These are phyloP conservation scores for Agapornis canus DNA, from an alignment of 2,797 vertebrate genomes.

Conservation along the genomic window DNA sequence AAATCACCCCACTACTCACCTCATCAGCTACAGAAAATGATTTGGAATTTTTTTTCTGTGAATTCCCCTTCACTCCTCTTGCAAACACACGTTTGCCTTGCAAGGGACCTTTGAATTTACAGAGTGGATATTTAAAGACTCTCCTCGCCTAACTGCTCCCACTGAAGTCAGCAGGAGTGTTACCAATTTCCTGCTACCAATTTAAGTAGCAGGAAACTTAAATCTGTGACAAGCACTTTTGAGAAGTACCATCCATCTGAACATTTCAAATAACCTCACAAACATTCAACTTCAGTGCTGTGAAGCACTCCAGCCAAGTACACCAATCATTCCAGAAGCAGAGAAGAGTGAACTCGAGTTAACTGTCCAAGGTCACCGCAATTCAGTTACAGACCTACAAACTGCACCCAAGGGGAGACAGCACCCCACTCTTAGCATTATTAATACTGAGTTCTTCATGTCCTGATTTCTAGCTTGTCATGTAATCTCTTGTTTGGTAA, in stretches of 20 bases:
- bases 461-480: not conserved
- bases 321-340: not conserved
- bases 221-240: not conserved
- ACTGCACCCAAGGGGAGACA: not conserved
- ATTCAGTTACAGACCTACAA: not conserved
- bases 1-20: not conserved
- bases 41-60: not conserved
- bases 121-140: not conserved
- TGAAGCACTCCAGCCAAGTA: not conserved
- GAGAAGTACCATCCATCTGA: not conserved
- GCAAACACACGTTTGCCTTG: not conserved
- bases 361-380: not conserved
- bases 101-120: not conserved
- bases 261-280: not conserved
- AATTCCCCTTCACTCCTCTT: not conserved
- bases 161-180: not conserved
- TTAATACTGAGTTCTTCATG: not conserved
- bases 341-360: not conserved
- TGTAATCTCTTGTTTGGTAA: not conserved
- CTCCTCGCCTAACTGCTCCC: not conserved
- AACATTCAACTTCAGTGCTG: not conserved
- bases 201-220: conserved; percentile 7
- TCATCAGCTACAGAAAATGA: not conserved
- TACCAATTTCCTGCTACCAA: not conserved
- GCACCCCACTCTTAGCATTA: not conserved